A percentile compares a stretch with the other conserved stretches of the same genome.
These are phyloP conservation scores for Yponomeuta sedellus DNA, from an alignment of 2,888 invertebrate species.

Conservation along the genomic window DNA sequence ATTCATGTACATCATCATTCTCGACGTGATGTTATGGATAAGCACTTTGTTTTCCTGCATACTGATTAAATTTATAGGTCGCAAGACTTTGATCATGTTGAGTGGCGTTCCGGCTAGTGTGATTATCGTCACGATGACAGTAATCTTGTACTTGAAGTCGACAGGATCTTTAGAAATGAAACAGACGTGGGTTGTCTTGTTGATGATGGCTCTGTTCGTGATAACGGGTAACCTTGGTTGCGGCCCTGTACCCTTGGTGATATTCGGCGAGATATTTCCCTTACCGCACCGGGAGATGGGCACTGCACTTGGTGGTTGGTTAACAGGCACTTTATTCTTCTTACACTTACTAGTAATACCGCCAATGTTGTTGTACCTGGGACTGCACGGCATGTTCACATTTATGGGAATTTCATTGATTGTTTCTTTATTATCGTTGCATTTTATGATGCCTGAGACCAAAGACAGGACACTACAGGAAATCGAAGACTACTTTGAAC, in stretches of 20 bases:
- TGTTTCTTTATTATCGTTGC: too few species aligned
- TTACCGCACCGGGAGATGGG: constrained; percentile 46
- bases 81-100: constrained; percentile 42
- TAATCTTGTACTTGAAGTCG: constrained; percentile 38
- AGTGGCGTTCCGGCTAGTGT: constrained; percentile 38
- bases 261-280: constrained; percentile 53
- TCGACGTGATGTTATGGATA: constrained; percentile 42
- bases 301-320: constrained; percentile 32
- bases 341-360: background rate
- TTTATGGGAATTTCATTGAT: constrained; percentile 22
- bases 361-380: background rate
- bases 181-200: constrained; percentile 34
- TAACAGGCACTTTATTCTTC: constrained; percentile 28
- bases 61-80: constrained; percentile 41
- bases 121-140: constrained; percentile 33
- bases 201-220: constrained; percentile 40
- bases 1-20: constrained; percentile 33
- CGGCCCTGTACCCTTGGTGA: constrained; percentile 47
- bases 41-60: constrained; percentile 41
- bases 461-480: constrained; percentile 14
- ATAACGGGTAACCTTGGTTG: constrained; percentile 49
- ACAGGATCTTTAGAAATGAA: constrained; percentile 34
- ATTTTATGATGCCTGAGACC: too few species aligned
- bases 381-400: background rate
- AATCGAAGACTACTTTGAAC: too few species aligned